Conservation (phyloP, 2,113 vertebrate genomes). For the Eonycteris spelaea region DNA sequence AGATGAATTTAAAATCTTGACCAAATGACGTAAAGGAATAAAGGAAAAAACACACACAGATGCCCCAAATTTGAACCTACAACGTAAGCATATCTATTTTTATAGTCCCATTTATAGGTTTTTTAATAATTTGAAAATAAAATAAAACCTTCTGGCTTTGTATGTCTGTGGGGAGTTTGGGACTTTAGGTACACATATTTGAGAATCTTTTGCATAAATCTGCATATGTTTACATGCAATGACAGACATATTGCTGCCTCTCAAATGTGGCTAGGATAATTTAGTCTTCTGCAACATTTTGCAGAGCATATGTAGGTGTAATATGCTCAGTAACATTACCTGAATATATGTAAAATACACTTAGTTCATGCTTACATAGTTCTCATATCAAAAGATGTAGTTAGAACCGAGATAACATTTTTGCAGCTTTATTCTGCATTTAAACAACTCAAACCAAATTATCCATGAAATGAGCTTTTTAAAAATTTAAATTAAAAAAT, state of each 20-base stretch:
- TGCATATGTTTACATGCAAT: constrained; percentile 62
- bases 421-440: neutral
- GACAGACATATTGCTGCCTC: constrained; percentile 62
- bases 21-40: neutral
- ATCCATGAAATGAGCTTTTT: constrained; percentile 46
- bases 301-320: constrained; percentile 61
- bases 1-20: constrained; percentile 43
- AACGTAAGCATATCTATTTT: constrained; percentile 33
- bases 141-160: constrained; percentile 68
- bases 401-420: constrained; percentile 47
- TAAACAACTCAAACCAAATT: constrained; percentile 58
- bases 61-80: constrained; percentile 48
- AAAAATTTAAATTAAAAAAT: constrained; percentile 62
- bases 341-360: constrained; percentile 61
- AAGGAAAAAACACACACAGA: neutral
- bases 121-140: constrained; percentile 70
- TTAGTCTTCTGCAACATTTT: constrained; percentile 72
- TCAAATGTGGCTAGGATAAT: constrained; percentile 60
- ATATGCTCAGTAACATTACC: constrained; percentile 59
- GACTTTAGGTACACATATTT: constrained; percentile 60
- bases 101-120: constrained; percentile 58
- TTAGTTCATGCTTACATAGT: constrained; percentile 61
- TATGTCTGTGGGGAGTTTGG: constrained; percentile 52
- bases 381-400: constrained; percentile 42
- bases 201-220: constrained; percentile 70